phyloP scores from a whole-genome alignment of 2,797 vertebrate genomes.

The Adrianichthys oophorus region DNA sequence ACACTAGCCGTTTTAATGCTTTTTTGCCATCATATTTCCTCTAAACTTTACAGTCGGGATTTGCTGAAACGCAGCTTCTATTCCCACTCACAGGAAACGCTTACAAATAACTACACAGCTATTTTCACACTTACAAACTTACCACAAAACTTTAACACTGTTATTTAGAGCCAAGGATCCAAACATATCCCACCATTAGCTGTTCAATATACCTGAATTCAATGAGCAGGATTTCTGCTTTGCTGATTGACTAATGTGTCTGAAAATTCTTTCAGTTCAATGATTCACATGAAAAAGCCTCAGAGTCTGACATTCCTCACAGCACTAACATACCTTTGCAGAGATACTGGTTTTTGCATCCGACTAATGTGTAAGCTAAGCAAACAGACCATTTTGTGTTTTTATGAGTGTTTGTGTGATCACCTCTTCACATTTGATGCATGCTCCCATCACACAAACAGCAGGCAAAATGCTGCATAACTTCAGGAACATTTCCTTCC shows the following conservation, averaged over 20 bases:
- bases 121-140: constrained; percentile 47
- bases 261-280: constrained; percentile 45
- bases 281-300: constrained; percentile 45
- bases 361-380: constrained; percentile 43
- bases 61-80: not conserved
- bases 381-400: constrained; percentile 51
- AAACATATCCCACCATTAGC: too few species aligned
- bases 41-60: not conserved
- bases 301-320: constrained; percentile 57
- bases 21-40: not conserved
- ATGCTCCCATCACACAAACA: constrained; percentile 2
- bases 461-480: constrained; percentile 21
- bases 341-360: constrained; percentile 17
- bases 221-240: not conserved
- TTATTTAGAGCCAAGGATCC: constrained; percentile 51
- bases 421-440: constrained; percentile 46
- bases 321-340: constrained; percentile 29
- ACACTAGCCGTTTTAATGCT: too few species aligned
- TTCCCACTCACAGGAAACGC: not conserved
- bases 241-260: constrained; percentile 18
- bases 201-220: constrained; percentile 1
- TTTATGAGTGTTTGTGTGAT: constrained; percentile 49
- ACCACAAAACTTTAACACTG: constrained; percentile 30
- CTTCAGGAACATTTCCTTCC: constrained; percentile 40
- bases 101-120: constrained; percentile 24